Conservation (phyloP, 2,797 vertebrate species). For the Phrynocephalus guinanensis region DNA sequence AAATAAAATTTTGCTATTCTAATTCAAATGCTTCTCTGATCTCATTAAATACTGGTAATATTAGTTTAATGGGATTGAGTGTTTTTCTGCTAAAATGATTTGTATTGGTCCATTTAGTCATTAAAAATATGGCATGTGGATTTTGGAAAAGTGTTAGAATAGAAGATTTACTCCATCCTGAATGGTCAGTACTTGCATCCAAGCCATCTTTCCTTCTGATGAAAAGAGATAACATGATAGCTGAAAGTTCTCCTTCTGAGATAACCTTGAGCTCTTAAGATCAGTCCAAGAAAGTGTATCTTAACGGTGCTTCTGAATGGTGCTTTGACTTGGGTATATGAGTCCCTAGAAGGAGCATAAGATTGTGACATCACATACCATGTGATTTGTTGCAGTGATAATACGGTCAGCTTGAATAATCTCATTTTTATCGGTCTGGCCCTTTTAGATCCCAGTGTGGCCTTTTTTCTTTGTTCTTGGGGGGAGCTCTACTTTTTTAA, state of each 20-base stretch:
- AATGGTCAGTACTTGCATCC: not conserved
- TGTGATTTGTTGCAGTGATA: too few relatives aligned
- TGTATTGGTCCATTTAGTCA: slow-evolving; percentile 32
- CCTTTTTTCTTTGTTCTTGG: too few relatives aligned
- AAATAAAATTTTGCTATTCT: slow-evolving; percentile 12
- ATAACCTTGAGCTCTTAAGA: not conserved
- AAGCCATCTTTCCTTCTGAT: not conserved
- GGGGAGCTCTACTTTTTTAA: too few relatives aligned
- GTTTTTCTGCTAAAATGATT: slow-evolving; percentile 32
- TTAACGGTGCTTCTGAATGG: not conserved
- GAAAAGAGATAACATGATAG: not conserved
- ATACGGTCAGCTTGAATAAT: too few relatives aligned
- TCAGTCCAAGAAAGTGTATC: not conserved
- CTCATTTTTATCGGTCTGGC: too few relatives aligned
- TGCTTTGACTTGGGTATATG: not conserved
- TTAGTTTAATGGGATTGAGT: slow-evolving; percentile 17
- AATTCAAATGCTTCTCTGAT: slow-evolving; percentile 21
- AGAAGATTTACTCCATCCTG: not conserved
- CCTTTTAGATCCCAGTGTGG: too few relatives aligned
- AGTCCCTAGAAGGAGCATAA: too few relatives aligned
- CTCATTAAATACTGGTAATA: slow-evolving; percentile 56
- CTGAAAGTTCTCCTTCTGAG: not conserved
- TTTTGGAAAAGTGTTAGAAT: not conserved
- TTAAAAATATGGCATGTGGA: not conserved
- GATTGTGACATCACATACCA: too few relatives aligned